Base-by-base conservation (phyloP, 2,888 invertebrate genomes). In the Sphaerophoria taeniata region DNA sequence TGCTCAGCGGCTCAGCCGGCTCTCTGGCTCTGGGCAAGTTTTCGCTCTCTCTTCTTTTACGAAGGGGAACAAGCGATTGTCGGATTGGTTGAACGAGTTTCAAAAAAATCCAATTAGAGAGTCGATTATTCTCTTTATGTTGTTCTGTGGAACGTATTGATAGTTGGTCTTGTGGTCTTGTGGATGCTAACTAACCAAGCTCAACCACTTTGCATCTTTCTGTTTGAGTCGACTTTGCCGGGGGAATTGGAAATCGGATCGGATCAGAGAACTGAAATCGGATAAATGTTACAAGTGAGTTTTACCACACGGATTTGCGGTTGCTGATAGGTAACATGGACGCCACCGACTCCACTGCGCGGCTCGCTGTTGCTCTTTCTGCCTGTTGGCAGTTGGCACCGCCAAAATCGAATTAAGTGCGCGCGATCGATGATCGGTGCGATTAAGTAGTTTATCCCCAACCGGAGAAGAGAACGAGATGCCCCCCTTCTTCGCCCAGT, bases 391-490 rank as follows among this genome's bases (percentile, higher is more conserved):
- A 81, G 85, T 72, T 81, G 77, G 85, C 85, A 85, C 85, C 73
- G 81, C 85, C 81, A 73, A 85, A 85, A 77, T 81, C 85, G 85
- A 85, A 85, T 85, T 85, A 85, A 85, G 85, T 85, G 85, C 67
- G 85, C 85, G 81, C 85, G 85, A 85, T 85, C 85, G 81, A 85
- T 85, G 85, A 85, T 85, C 85, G 85, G 47, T 81, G 73, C 85
- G 85, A 85, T 85, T 85, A 85, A 85, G 85, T 85, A 85, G 85
- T 85, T 85, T 85, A 85, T 81, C 85, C 76, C 45, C 24, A 58
- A 51, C 16, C n/a, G n/a, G n/a, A 24, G 71, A 60, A 47, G 56
- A 39, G 39, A 12, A 7, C 11, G 43, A 60, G 39, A 60, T n/a
- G n/a, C n/a, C n/a, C n/a, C n/a, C 12, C 61, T 16, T 9, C 16